A percentile compares a stretch with the other conserved stretches of the same genome.
Evolutionary conservation across 2,113 vertebrate species (phyloP).

Genomic region (Salvator merianae): DNA sequence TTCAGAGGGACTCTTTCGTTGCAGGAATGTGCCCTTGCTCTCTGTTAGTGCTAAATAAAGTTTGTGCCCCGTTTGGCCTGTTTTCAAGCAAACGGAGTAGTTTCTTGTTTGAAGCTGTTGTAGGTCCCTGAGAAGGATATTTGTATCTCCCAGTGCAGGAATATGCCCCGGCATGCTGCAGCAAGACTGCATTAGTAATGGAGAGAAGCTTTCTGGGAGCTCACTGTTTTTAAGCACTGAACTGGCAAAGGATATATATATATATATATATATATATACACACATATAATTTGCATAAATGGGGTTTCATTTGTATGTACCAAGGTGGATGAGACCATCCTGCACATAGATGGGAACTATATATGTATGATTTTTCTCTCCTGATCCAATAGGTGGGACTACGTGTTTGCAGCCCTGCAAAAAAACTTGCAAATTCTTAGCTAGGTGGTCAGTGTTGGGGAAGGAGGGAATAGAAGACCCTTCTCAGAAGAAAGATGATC

Average conservation of each 20-base stretch:
- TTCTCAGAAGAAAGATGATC: no score
- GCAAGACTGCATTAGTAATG: not conserved
- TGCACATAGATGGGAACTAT: not conserved
- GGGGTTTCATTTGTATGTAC: no score
- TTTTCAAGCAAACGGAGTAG: not conserved
- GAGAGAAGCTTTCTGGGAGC: not conserved
- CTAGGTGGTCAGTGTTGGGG: no score
- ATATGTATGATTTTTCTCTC: not conserved
- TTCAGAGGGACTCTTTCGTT: not conserved
- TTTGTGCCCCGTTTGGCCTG: not conserved
- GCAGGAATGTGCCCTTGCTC: not conserved
- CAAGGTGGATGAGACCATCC: not conserved
- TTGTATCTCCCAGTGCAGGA: not conserved
- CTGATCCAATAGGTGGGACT: no score
- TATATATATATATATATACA: no score
- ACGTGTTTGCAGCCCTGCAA: no score
- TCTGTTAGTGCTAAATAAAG: not conserved
- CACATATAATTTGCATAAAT: no score
- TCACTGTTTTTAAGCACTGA: no score
- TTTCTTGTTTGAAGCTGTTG: not conserved
- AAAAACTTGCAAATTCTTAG: no score
- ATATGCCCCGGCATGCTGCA: no score
- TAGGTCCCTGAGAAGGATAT: not conserved
- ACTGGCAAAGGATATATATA: no score
- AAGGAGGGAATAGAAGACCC: no score